Evolutionary conservation across 2,797 vertebrate genomes (phyloP).

Genomic region (Cyclura pinguis): DNA sequence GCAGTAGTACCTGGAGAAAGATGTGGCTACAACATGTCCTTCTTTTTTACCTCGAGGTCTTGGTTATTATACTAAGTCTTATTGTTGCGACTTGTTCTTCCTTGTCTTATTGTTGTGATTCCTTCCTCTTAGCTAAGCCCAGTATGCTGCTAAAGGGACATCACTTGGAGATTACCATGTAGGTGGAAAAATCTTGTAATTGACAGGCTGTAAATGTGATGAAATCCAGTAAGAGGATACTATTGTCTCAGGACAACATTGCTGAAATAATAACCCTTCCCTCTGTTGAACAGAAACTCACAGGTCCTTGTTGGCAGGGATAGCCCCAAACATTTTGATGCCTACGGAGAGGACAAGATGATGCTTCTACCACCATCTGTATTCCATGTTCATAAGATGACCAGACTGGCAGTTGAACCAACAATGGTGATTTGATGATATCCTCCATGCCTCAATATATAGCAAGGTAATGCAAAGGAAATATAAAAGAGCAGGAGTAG

Average conservation of each 20-base stretch:
- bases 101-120: neutral
- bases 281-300: neutral
- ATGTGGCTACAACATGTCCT: neutral
- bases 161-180: neutral
- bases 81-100: slow-evolving; percentile 16
- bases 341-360: neutral
- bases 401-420: neutral
- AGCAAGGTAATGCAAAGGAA: neutral
- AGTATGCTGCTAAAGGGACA: neutral
- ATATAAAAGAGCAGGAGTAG: too few relatives aligned
- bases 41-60: neutral
- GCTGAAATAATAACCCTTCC: neutral
- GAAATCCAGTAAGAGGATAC: neutral
- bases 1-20: neutral
- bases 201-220: neutral
- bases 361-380: neutral
- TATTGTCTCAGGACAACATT: neutral
- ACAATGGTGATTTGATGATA: neutral
- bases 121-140: neutral
- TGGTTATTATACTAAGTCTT: neutral
- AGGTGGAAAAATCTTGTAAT: neutral
- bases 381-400: neutral
- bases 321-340: neutral
- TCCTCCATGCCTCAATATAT: neutral
- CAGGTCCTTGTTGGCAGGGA: neutral